Base-by-base conservation (phyloP, 2,888 invertebrate genomes). In the Lissonota sp. region DNA sequence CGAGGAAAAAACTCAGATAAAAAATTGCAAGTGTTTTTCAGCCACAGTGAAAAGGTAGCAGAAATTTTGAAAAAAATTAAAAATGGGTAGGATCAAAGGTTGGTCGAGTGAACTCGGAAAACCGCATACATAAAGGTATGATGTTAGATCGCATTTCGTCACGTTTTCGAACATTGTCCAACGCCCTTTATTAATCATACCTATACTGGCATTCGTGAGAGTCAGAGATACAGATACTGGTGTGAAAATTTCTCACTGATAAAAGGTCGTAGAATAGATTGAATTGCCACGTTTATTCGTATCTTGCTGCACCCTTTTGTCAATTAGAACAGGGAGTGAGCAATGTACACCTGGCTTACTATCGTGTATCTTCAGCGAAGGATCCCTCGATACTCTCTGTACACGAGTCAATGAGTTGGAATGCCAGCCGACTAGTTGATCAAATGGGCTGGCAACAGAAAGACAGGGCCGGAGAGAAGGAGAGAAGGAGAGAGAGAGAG, bases 321-420 rank as follows among this genome's bases (percentile, higher is more conserved):
- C 26, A 26, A 26, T 26, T 26, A 26, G 26, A 26, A 26, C 26
- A 26, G 26, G 26, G 26, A 26, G 26, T 26, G 26, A 26, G 26
- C 26, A 26, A 26, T 3, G 26, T 74, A 58, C 67, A 75, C 60
- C 74, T 66, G 66, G 46, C 66, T 66, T 51, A 26, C 60, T 53
- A 49, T 57, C 67, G 60, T 51, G 42, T 46, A 40, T 55, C 64
- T 64, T 14, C 14, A 37, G 1, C 6, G 64, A 51, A 39, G 5
- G 49, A 53, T 51, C 51, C 26, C 53, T 67, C 40, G n/a, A 42
- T 67, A 53, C 10, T 44, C 66, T 57, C 64, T 84, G 78, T 86
- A 84, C 84, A 84, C 86, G 85, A 88, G 82, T 87, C 86, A 85
- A 90, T 87, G 87, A 89, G 86, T 88, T 85, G 89, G 89, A 90